These are phyloP conservation scores for Eupithecia abbreviata DNA, from an alignment of 2,888 invertebrate species.

Conservation along the genomic window DNA sequence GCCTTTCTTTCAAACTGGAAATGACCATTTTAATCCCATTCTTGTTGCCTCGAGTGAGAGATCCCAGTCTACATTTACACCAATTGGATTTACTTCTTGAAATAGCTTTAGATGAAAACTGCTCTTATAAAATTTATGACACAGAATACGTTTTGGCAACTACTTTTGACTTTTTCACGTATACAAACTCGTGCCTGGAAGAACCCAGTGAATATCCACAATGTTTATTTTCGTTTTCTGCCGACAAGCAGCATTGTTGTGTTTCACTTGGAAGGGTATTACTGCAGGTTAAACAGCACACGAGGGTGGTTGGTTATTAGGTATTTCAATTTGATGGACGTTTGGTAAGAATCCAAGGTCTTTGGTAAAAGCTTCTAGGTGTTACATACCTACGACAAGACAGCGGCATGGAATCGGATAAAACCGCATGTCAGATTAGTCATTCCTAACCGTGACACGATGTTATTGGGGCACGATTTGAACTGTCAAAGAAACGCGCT, in stretches of 20 bases:
- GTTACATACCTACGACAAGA: too few species aligned
- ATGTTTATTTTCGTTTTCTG: neutral
- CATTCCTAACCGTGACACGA: too few species aligned
- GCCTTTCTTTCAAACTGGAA: constrained; percentile 53
- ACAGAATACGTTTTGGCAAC: too few species aligned
- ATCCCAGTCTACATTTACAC: neutral
- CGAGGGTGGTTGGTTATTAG: neutral
- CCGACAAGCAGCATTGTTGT: neutral
- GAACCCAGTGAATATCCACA: neutral
- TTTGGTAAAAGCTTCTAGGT: neutral
- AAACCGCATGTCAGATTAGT: too few species aligned
- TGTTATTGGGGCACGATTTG: too few species aligned
- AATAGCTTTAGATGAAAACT: neutral
- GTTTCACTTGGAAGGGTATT: neutral
- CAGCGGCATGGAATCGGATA: too few species aligned
- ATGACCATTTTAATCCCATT: constrained; percentile 23
- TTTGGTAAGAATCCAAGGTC: neutral
- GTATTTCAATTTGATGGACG: neutral
- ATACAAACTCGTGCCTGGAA: neutral
- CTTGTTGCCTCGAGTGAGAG: neutral
- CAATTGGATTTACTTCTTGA: neutral
- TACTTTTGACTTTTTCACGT: neutral
- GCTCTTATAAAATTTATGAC: too few species aligned
- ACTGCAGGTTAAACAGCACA: neutral
- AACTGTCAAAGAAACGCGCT: too few species aligned